These are phyloP conservation scores for Nasalis larvatus DNA, from an alignment of 2,113 vertebrate genomes.

Conservation along the genomic window DNA sequence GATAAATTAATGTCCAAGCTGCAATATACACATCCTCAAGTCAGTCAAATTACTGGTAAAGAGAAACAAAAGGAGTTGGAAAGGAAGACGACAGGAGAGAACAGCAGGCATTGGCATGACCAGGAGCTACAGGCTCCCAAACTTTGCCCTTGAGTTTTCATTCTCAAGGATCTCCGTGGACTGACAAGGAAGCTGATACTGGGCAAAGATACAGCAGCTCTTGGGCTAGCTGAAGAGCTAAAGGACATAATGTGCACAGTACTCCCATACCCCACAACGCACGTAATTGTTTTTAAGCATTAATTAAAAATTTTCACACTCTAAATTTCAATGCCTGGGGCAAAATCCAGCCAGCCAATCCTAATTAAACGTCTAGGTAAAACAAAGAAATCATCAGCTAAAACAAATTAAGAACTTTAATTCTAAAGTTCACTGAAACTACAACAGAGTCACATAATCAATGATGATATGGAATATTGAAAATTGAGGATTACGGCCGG, in stretches of 20 bases:
- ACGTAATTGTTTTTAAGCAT: background rate
- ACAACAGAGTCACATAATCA: background rate
- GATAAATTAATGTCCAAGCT: background rate
- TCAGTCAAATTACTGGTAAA: background rate
- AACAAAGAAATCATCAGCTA: constrained; percentile 42
- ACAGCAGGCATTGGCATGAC: background rate
- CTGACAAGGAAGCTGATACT: background rate
- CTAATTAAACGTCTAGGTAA: constrained; percentile 39
- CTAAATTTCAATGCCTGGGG: background rate
- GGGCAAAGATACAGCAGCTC: background rate
- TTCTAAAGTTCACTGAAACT: constrained; percentile 18
- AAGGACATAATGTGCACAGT: background rate
- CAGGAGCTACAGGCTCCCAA: background rate
- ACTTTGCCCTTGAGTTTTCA: background rate
- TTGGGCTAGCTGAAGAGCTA: background rate
- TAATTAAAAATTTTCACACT: background rate
- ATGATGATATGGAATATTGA: background rate
- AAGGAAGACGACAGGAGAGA: background rate
- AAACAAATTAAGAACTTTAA: constrained; percentile 30
- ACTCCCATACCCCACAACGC: background rate
- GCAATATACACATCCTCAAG: background rate
- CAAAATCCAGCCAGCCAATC: constrained; percentile 1
- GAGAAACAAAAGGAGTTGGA: background rate
- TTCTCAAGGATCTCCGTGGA: background rate
- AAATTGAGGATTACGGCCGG: background rate